Evolutionary conservation across 2,888 invertebrate species (phyloP).

Genomic region (Frankliniella intonsa): DNA sequence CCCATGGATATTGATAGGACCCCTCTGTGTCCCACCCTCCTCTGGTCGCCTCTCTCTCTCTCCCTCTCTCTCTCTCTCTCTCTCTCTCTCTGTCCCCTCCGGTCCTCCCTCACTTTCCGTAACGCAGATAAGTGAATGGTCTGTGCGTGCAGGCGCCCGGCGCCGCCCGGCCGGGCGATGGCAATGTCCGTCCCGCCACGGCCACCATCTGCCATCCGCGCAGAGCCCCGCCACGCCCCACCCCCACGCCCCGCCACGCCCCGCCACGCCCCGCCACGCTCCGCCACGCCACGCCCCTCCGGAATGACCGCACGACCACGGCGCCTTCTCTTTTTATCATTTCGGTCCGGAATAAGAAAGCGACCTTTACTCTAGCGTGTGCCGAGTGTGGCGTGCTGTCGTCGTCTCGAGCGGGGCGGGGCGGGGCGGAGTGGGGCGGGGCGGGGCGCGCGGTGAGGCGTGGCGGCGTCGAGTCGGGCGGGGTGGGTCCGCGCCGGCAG

Average conservation of each 20-base stretch:
- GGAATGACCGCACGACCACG: background rate
- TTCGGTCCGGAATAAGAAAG: background rate
- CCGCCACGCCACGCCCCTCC: background rate
- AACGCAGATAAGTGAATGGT: too few relatives aligned
- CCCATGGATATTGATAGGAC: too few relatives aligned
- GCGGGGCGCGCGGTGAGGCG: background rate
- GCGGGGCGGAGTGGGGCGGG: background rate
- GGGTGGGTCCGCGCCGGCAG: background rate
- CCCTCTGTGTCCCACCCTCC: too few relatives aligned
- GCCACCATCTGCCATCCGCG: background rate
- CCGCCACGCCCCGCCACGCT: background rate
- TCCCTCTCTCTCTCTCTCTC: too few relatives aligned
- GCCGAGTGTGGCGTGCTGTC: too few relatives aligned
- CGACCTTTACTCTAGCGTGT: background rate
- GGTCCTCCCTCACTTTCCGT: too few relatives aligned
- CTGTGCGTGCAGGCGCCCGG: too few relatives aligned
- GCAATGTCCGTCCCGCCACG: too few relatives aligned
- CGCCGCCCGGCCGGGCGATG: too few relatives aligned
- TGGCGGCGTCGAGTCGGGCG: background rate
- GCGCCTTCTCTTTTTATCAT: background rate
- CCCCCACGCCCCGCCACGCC: too few relatives aligned
- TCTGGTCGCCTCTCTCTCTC: too few relatives aligned
- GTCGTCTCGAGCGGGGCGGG: background rate
- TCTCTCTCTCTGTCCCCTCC: too few relatives aligned
- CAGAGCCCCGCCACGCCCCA: conserved; percentile 16